Evolutionary conservation across 2,797 vertebrate genomes (phyloP).

Genomic region (Bufotes viridis): DNA sequence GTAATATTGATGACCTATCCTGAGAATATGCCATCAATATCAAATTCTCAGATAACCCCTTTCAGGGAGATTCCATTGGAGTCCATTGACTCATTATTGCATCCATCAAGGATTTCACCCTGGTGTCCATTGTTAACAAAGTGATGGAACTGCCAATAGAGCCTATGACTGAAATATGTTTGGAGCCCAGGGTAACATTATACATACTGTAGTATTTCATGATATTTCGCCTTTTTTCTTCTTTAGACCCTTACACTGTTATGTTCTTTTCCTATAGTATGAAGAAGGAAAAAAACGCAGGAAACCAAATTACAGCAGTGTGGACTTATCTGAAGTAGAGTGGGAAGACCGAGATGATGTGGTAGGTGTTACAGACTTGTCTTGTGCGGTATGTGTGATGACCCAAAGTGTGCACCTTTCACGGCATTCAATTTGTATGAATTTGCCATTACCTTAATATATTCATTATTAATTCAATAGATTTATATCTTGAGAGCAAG

Average conservation of each 20-base stretch:
- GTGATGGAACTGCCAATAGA: no score
- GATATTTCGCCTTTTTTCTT: neutral
- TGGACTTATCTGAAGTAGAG: slow-evolving; percentile 97
- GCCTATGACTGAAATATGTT: no score
- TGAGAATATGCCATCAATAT: no score
- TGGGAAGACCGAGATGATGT: slow-evolving; percentile 97
- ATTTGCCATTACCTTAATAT: no score
- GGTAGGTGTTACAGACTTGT: slow-evolving; percentile 73
- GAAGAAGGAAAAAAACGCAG: slow-evolving; percentile 93
- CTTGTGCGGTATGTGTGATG: no score
- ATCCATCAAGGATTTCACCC: no score
- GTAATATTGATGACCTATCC: no score
- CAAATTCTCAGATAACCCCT: no score
- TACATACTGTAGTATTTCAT: neutral
- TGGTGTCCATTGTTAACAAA: no score
- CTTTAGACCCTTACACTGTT: neutral
- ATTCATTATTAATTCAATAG: no score
- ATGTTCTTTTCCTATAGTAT: slow-evolving; percentile 77
- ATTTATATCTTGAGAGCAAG: no score
- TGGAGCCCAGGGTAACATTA: neutral
- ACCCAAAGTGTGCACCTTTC: neutral
- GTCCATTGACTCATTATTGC: neutral
- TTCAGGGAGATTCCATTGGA: neutral
- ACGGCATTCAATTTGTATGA: no score
- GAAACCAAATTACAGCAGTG: slow-evolving; percentile 96